Base-by-base conservation (phyloP, 2,797 vertebrate genomes). In the Babyrousa celebensis region DNA sequence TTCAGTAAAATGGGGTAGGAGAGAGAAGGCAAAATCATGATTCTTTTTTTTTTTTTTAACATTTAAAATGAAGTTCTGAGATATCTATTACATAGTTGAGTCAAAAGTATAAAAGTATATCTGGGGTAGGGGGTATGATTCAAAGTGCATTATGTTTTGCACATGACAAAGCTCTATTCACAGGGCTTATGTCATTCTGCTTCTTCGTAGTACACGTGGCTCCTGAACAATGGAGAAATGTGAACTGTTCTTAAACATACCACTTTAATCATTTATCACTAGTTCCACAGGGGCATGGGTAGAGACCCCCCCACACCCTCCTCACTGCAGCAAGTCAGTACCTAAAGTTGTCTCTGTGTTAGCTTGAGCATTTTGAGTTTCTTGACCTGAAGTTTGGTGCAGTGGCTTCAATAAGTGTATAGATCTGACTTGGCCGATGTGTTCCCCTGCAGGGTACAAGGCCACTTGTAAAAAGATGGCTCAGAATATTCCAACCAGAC, bases 201-300 rank as follows among this genome's bases (percentile, higher is more conserved):
- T 70, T 85, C 83, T 83, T 93, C 58, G 43, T 3, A 21, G 43
- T 48, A 74, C n/a, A 62, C 5, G 10, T 60, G 63, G 25, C 12
- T 68, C 56, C 65, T 70, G 32, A 68, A 75, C 16, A n/a, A 65
- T 54, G 60, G 48, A 72, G 71, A 85, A 40, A 48, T 20, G n/a
- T 32, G n/a, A 60, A n/a, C 17, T 5, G 92, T 92, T 32, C 82
- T 15, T 36, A 68, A 85, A 71, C 71, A 62, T 18, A 82, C 16
- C 17, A 29, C 56, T 83, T 77, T 82, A 86, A 36, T 17, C 80
- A 25, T 67, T 95, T 84, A 77, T 88, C 92, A 91, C 95, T 94
- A 86, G 85, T 89, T 88, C 48, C 40, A 52, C 89, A 72, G 52
- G 20, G 60, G 87, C 91, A 36, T 2, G 29, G 67, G 36, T 10